Base-by-base conservation (phyloP, 2,888 invertebrate species). In the Eremobia ochroleuca region DNA sequence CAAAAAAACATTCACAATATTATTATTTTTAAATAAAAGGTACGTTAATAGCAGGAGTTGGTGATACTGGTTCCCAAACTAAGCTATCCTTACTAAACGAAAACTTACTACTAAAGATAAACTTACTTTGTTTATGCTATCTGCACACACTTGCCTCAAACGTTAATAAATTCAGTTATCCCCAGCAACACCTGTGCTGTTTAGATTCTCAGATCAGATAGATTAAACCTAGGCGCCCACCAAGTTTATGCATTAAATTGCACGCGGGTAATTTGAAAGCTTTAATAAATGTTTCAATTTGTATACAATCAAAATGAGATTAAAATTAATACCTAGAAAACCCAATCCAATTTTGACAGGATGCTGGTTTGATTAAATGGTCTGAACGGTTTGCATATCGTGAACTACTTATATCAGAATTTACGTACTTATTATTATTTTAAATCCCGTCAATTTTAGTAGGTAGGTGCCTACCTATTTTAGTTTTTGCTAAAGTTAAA, bases 301-400 rank as follows among this genome's bases (percentile, higher is more conserved):
- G 72, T 77, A 79, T 83, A 82, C 76, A 87, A 84, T 87, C 73
- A 82, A 71, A 82, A 69, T 68, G 65, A 78, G 73, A 75, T 78
- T 73, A 70, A 72, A 80, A 80, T 68, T 74, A 76, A 73, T 68
- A 76, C 71, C 59, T 59, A 58, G 68, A 70, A 69, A 82, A 64
- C 13, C 52, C 25, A 70, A 76, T 69, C 13, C 61, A 81, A 81
- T 81, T 76, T 49, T 34, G 55, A 40, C 46, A 25, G n/a, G n/a
- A 70, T 65, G 21, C 37, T 69, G 59, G 21, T 71, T 71, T 65
- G 46, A 78, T 78, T 71, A 37, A 77, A 70, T 69, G 46, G 46
- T 18, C 15, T 77, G n/a, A 52, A 31, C 28, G 3, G 9, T 65
- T 78, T 73, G 37, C 66, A 37, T 73, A 55, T 62, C 34, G 52